These are phyloP conservation scores for Agonum fuliginosum DNA, from an alignment of 2,888 invertebrate genomes.

Conservation along the genomic window DNA sequence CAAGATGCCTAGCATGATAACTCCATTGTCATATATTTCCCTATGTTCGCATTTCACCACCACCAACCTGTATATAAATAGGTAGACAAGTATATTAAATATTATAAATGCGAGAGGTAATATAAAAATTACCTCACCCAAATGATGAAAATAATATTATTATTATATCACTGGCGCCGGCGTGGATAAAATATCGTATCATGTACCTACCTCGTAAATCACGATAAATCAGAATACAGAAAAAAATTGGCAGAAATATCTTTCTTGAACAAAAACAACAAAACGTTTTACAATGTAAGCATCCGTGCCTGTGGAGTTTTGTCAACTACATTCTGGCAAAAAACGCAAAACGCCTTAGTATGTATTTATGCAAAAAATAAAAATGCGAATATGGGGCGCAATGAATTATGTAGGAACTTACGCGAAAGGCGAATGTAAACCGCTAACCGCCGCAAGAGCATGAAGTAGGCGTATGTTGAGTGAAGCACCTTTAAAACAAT, in stretches of 20 bases:
- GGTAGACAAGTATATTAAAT: too few relatives aligned
- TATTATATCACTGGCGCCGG: too few relatives aligned
- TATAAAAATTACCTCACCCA: too few relatives aligned
- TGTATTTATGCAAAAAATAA: slow-evolving; percentile 20
- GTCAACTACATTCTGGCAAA: slow-evolving; percentile 25
- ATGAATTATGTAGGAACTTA: slow-evolving; percentile 1
- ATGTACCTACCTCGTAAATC: slow-evolving; percentile 17
- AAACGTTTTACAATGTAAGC: slow-evolving; percentile 4
- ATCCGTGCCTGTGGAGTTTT: slow-evolving; percentile 3
- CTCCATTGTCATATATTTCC: too few relatives aligned
- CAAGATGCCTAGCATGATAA: too few relatives aligned
- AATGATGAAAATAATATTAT: too few relatives aligned
- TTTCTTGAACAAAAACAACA: slow-evolving; percentile 16
- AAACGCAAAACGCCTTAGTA: slow-evolving; percentile 14
- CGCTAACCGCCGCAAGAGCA: neutral
- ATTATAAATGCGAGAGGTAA: too few relatives aligned
- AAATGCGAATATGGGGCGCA: slow-evolving; percentile 14
- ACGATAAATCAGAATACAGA: neutral
- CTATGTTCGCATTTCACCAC: too few relatives aligned
- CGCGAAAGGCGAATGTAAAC: slow-evolving; percentile 11
- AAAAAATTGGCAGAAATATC: neutral
- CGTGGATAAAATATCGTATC: too few relatives aligned
- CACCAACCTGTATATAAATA: too few relatives aligned
- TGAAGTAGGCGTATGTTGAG: slow-evolving; percentile 18
- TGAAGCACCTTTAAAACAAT: slow-evolving; percentile 49